A percentile compares a stretch with the other conserved stretches of the same genome.
phyloP scores from a whole-genome alignment of 2,888 invertebrate genomes.

The Eupithecia subfuscata region DNA sequence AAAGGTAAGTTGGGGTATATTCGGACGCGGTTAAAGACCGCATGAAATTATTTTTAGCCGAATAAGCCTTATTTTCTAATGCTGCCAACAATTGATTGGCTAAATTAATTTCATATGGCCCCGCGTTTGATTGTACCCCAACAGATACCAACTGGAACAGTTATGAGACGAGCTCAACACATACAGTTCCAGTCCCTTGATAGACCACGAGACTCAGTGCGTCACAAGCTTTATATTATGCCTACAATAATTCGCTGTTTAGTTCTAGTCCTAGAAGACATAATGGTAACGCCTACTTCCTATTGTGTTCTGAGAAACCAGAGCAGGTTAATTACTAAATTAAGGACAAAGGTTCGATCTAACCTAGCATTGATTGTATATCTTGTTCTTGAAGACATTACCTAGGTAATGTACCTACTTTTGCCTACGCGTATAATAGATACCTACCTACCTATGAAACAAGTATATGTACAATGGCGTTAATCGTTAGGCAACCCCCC shows the following conservation, averaged over 20 bases:
- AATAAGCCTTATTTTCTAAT: no score
- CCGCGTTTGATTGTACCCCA: no score
- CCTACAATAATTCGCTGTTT: background rate
- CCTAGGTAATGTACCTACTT: background rate
- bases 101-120: no score
- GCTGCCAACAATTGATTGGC: no score
- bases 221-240: background rate
- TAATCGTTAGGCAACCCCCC: background rate
- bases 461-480: background rate
- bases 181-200: background rate
- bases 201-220: background rate
- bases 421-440: background rate
- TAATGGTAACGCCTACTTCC: slow-evolving; percentile 23
- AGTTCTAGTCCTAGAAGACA: background rate
- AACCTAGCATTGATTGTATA: slow-evolving; percentile 12
- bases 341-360: slow-evolving; percentile 24
- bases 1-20: no score
- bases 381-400: background rate
- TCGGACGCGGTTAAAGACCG: no score
- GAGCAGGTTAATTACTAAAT: slow-evolving; percentile 34
- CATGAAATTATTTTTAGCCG: no score
- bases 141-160: no score
- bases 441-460: background rate
- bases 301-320: slow-evolving; percentile 25
- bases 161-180: no score